A percentile compares a stretch with the other conserved stretches of the same genome.
These are phyloP conservation scores for Cantharis flavilabris DNA, from an alignment of 2,888 invertebrate species.

Conservation along the genomic window DNA sequence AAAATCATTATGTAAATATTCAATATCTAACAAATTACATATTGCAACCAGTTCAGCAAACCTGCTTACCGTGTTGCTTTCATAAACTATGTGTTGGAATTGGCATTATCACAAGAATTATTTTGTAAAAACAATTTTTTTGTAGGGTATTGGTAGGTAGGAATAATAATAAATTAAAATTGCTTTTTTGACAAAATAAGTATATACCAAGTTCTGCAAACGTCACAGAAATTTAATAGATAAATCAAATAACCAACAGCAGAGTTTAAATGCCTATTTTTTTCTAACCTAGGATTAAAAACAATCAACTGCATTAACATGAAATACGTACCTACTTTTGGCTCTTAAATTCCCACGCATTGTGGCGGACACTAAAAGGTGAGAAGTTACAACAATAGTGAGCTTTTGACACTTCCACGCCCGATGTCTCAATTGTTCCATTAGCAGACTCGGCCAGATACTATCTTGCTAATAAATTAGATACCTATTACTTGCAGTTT, in stretches of 20 bases:
- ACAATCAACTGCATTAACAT: background rate
- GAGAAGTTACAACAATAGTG: constrained; percentile 28
- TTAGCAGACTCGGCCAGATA: constrained; percentile 33
- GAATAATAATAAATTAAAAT: background rate
- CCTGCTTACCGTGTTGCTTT: constrained; percentile 14
- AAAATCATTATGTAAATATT: background rate
- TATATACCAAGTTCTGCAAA: background rate
- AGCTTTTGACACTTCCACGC: constrained; percentile 51
- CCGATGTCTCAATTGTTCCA: constrained; percentile 40
- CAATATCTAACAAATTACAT: background rate
- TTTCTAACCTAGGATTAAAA: constrained; percentile 2
- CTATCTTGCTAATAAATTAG: constrained; percentile 35
- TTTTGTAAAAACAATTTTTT: background rate
- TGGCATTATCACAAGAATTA: too few relatives aligned
- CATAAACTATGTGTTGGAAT: background rate
- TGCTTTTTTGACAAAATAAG: background rate
- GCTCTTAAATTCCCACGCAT: constrained; percentile 23
- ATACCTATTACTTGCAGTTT: constrained; percentile 36
- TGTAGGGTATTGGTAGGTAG: background rate
- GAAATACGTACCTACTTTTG: background rate
- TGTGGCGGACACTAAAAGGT: constrained; percentile 20
- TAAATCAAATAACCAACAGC: background rate
- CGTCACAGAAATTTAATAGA: background rate
- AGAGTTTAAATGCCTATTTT: background rate
- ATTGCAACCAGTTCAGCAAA: constrained; percentile 14